Evolutionary conservation across 2,113 vertebrate species (phyloP), one percentile per base, ranked within the genome.

Genomic region (Apaloderma vittatum): DNA sequence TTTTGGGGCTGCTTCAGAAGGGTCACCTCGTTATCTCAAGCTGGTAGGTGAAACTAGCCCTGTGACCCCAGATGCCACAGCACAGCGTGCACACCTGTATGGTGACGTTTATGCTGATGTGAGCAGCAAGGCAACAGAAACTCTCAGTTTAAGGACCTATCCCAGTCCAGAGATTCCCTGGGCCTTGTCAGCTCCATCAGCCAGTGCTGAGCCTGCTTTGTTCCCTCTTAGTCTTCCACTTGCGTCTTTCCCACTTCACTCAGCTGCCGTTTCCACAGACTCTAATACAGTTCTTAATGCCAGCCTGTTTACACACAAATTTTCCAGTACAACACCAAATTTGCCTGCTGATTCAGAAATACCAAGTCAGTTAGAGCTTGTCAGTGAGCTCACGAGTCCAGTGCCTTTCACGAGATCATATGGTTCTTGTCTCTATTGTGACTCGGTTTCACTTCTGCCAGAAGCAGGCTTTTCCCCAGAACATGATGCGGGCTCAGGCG

Each of bases 401-500:
- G 94, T 98, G 97, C 97, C 98, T 97, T 97, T 97, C 54, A 90
- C 93, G 1, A 95, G 90, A 92, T 97, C 97, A 4, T 95, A 97
- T 43, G 79, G 93, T n/a, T 95, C 97, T 55, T 98, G 98, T 40
- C 77, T 59, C 22, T 97, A 97, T 91, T 98, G 98, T 91, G 95
- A 98, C 58, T 95, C 96, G 22, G 98, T 98, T 32, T 97, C 98
- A 76, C 88, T 94, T 75, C 97, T 98, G 29, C 96, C 97, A 15
- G 97, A 97, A 84, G 96, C 96, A 43, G 96, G 96, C 76, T 98
- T 98, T 84, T 97, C 98, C 19, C 86, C 97, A 79, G 99, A 99
- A 26, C 96, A 97, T 8, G 99, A 99, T 2, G 95, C 97, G 96
- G 99, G 99, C 9, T 99, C 99, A 17, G 99, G 99, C 0, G 99